These are phyloP conservation scores for Agrenia bidenticulata DNA, from an alignment of 2,888 invertebrate species.

Conservation along the genomic window DNA sequence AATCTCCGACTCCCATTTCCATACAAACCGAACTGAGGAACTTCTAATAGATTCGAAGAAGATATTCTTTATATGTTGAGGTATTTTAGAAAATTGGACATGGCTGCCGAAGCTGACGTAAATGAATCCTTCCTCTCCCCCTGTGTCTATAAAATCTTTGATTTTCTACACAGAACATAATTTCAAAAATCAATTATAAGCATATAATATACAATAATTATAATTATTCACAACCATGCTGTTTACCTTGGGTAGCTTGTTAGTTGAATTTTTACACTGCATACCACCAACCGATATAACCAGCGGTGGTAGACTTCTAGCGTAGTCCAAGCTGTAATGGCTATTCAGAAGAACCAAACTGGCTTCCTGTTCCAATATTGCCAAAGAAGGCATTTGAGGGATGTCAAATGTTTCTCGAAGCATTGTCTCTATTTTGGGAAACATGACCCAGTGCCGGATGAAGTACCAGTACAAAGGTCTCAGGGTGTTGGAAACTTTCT, in stretches of 20 bases:
- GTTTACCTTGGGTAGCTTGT: slow-evolving; percentile 23
- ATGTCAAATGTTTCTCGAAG: slow-evolving; percentile 31
- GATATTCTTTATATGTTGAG: slow-evolving; percentile 11
- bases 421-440: slow-evolving; percentile 36
- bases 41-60: slow-evolving; percentile 35
- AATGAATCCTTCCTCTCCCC: slow-evolving; percentile 23
- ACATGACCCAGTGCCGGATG: slow-evolving; percentile 18
- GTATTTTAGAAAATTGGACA: slow-evolving; percentile 33
- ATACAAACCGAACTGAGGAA: slow-evolving; percentile 22
- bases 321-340: slow-evolving; percentile 42
- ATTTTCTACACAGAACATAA: slow-evolving; percentile 17
- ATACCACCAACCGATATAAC: slow-evolving; percentile 32
- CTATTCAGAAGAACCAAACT: slow-evolving; percentile 43
- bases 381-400: slow-evolving; percentile 32
- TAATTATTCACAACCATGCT: no score
- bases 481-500: slow-evolving; percentile 34
- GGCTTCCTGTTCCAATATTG: slow-evolving; percentile 32
- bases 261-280: slow-evolving; percentile 4
- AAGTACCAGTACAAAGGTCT: slow-evolving; percentile 29
- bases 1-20: slow-evolving; percentile 15
- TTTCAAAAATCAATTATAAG: neutral
- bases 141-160: slow-evolving; percentile 17
- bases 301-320: slow-evolving; percentile 39
- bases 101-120: slow-evolving; percentile 33
- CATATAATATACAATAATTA: neutral